phyloP scores from a whole-genome alignment of 2,113 vertebrate genomes.

The Rhodinocichla rosea region DNA sequence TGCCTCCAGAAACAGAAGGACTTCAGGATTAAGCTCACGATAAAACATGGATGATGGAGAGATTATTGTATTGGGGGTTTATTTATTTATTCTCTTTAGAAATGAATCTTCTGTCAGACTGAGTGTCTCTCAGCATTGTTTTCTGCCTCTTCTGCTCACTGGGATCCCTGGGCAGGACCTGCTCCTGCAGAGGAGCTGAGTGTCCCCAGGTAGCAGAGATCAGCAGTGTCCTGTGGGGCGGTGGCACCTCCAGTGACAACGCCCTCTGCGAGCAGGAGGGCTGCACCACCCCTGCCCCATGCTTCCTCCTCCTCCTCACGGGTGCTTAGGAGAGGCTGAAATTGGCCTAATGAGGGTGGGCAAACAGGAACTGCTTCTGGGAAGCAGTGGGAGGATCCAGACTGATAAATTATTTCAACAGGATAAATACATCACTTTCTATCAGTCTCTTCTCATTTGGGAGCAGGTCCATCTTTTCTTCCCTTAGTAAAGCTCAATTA shows the following conservation, averaged over 20 bases:
- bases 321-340: not conserved
- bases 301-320: not conserved
- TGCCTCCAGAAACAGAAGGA: not conserved
- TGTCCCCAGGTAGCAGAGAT: not conserved
- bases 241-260: not conserved
- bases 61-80: not conserved
- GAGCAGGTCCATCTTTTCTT: slow-evolving; percentile 61
- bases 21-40: not conserved
- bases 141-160: not conserved
- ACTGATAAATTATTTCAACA: not conserved
- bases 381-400: not conserved
- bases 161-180: not conserved
- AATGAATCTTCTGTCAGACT: not conserved
- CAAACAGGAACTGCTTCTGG: not conserved
- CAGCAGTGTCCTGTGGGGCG: accelerated
- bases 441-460: slow-evolving; percentile 20
- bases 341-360: not conserved
- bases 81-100: not conserved
- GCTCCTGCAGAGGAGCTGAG: not conserved
- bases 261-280: not conserved
- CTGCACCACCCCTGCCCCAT: not conserved
- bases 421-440: not conserved
- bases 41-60: not conserved
- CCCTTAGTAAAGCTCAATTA: slow-evolving; percentile 64
- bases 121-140: not conserved